These are phyloP conservation scores for Habropoda laboriosa DNA, from an alignment of 1,140 invertebrate genomes.

Conservation along the genomic window DNA sequence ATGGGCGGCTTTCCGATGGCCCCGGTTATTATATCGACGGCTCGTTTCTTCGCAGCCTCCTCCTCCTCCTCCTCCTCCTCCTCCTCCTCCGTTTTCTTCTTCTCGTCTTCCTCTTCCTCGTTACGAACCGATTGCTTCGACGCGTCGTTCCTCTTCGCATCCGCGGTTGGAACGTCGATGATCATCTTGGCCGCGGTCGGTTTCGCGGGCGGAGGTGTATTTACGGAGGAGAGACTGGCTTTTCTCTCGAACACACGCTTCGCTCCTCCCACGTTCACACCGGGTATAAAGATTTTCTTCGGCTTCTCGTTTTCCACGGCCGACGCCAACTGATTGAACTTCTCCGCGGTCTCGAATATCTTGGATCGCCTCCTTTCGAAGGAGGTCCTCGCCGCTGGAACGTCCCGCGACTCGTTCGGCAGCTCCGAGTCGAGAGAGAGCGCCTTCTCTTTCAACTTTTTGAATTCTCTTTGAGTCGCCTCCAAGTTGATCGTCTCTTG, in stretches of 20 bases:
- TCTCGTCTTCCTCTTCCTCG: constrained; percentile 51
- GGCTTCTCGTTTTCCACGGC: constrained; percentile 84
- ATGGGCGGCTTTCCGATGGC: constrained; percentile 77
- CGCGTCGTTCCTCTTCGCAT: constrained; percentile 39
- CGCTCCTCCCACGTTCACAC: constrained; percentile 91
- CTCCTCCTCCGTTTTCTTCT: constrained; percentile 59
- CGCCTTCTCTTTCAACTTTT: constrained; percentile 73
- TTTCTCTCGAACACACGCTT: constrained; percentile 92
- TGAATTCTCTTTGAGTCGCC: constrained; percentile 62
- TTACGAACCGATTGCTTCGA: constrained; percentile 60
- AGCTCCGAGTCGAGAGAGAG: constrained; percentile 61
- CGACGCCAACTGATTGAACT: constrained; percentile 84
- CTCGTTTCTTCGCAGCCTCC: constrained; percentile 72
- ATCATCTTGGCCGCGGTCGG: constrained; percentile 71
- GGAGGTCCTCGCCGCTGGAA: constrained; percentile 74
- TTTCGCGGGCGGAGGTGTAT: constrained; percentile 66
- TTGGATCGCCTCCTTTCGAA: constrained; percentile 85
- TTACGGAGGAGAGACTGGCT: constrained; percentile 84
- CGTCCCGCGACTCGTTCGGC: constrained; percentile 28
- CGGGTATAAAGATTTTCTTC: constrained; percentile 90
- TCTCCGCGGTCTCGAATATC: constrained; percentile 88
- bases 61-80: constrained; percentile 58
- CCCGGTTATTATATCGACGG: constrained; percentile 77
- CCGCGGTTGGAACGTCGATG: constrained; percentile 69
- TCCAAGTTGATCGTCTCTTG: constrained; percentile 25